Conservation (phyloP, 2,888 invertebrate species). For the Osedax fenrisi region DNA sequence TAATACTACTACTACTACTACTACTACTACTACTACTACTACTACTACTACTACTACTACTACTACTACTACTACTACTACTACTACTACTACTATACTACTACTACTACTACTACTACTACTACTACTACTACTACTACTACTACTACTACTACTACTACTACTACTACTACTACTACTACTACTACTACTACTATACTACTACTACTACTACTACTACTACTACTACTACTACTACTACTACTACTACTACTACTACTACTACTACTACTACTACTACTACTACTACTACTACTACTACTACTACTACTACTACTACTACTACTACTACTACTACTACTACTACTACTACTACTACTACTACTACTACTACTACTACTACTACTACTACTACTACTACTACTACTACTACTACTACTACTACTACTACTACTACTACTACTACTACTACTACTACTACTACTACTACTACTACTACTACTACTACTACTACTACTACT, state of each 20-base stretch:
- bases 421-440: neutral
- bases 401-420: slow-evolving; percentile 4
- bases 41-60: no score
- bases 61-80: no score
- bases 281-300: neutral
- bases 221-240: no score
- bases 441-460: neutral
- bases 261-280: neutral
- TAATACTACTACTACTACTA: no score
- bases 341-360: neutral
- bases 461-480: neutral
- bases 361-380: neutral
- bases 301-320: neutral
- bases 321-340: neutral
- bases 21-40: no score
- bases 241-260: neutral
- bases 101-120: neutral
- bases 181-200: no score
- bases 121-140: neutral
- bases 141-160: neutral
- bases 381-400: neutral
- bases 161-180: neutral
- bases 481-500: neutral
- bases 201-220: no score
- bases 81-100: no score